Evolutionary conservation across 2,888 invertebrate genomes (phyloP).

Genomic region (Epsilonema sp.): DNA sequence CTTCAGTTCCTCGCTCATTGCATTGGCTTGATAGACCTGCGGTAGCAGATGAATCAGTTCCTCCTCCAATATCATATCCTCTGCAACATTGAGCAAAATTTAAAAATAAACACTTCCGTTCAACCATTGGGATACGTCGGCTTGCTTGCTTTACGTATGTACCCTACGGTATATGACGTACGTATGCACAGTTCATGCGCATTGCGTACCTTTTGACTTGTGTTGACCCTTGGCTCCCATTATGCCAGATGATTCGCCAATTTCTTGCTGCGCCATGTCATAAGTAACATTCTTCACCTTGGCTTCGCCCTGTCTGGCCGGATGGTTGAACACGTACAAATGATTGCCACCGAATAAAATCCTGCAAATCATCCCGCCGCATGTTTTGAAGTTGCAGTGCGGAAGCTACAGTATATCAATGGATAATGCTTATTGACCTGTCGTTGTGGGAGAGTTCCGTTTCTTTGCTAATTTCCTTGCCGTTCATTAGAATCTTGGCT

Average conservation of each 20-base stretch:
- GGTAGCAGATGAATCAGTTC: slow-evolving; percentile 39
- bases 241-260: slow-evolving; percentile 34
- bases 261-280: slow-evolving; percentile 39
- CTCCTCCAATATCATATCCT: slow-evolving; percentile 33
- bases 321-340: slow-evolving; percentile 38
- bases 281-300: slow-evolving; percentile 32
- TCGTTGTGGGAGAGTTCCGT: slow-evolving; percentile 37
- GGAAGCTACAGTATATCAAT: too few species aligned
- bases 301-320: slow-evolving; percentile 22
- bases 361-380: too few species aligned
- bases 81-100: too few species aligned
- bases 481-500: slow-evolving; percentile 36
- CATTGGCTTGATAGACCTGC: slow-evolving; percentile 38
- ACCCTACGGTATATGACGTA: not conserved
- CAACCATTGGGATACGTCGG: not conserved
- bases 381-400: not conserved
- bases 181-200: too few species aligned
- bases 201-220: not conserved
- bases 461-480: slow-evolving; percentile 33
- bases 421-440: slow-evolving; percentile 26
- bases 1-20: slow-evolving; percentile 38
- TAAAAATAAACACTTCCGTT: not conserved
- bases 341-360: slow-evolving; percentile 40
- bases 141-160: not conserved
- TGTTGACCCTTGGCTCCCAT: slow-evolving; percentile 5